Percentiles rank a stretch among this genome's conserved stretches.
Evolutionary conservation across 2,797 vertebrate genomes (phyloP).

Genomic region (Buceros bicornis): DNA sequence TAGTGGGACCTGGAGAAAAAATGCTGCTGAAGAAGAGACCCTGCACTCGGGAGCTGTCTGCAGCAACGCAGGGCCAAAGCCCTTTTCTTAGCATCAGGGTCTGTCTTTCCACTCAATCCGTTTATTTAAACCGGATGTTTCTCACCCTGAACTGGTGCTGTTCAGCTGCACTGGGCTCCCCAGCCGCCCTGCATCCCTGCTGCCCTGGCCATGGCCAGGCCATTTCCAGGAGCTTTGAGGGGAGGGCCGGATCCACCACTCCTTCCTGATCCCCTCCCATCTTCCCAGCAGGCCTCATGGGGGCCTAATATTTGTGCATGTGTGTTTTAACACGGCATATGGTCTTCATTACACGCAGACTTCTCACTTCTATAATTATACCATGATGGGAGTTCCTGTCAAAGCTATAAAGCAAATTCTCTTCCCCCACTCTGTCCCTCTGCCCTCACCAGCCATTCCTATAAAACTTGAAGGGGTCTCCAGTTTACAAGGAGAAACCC

Average conservation of each 20-base stretch:
- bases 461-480: constrained; percentile 59
- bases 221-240: background rate
- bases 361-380: constrained; percentile 77
- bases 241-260: background rate
- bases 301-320: constrained; percentile 68
- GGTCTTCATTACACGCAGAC: constrained; percentile 73
- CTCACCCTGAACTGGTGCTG: background rate
- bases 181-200: rapidly evolving
- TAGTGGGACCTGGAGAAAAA: background rate
- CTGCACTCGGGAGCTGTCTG: background rate
- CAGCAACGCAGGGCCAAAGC: background rate
- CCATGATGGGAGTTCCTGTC: constrained; percentile 79
- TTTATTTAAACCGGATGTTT: background rate
- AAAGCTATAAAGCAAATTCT: constrained; percentile 75
- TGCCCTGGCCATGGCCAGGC: background rate
- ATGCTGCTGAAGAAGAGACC: background rate
- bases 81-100: background rate
- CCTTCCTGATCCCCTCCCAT: constrained; percentile 8
- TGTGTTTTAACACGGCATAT: constrained; percentile 71
- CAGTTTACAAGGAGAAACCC: constrained; percentile 2
- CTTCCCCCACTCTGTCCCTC: constrained; percentile 6
- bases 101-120: background rate
- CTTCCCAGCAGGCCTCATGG: constrained; percentile 9
- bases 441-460: background rate
- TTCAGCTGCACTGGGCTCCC: background rate